These are phyloP conservation scores for Mohoua ochrocephala DNA, from an alignment of 2,113 vertebrate genomes.

Conservation along the genomic window DNA sequence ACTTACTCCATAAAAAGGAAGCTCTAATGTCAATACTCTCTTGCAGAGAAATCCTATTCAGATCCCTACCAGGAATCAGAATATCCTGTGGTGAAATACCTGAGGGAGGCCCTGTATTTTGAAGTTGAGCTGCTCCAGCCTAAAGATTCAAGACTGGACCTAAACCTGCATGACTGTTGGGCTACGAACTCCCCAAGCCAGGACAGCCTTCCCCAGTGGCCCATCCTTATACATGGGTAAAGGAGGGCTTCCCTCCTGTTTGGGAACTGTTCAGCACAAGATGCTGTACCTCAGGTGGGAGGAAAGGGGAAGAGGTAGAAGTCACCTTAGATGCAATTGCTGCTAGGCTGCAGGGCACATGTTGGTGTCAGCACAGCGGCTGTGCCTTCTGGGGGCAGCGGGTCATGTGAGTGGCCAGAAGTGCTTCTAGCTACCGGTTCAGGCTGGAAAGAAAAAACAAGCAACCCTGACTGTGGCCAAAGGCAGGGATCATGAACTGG, in stretches of 20 bases:
- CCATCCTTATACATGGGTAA: constrained; percentile 53
- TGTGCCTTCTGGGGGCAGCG: neutral
- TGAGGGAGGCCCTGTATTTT: constrained; percentile 66
- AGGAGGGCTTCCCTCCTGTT: neutral
- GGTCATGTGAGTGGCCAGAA: neutral
- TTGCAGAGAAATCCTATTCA: constrained; percentile 48
- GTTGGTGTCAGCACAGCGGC: neutral
- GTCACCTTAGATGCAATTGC: neutral
- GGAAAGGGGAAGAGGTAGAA: neutral
- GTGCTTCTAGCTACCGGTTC: neutral
- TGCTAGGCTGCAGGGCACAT: fast-evolving
- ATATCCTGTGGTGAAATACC: constrained; percentile 64
- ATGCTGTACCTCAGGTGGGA: neutral
- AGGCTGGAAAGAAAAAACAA: neutral
- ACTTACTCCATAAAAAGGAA: neutral
- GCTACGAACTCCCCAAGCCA: constrained; percentile 28
- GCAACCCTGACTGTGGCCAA: neutral
- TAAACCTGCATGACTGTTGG: constrained; percentile 65
- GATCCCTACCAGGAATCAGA: constrained; percentile 35
- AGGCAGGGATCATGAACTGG: neutral
- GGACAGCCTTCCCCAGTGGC: constrained; percentile 45
- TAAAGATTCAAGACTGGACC: constrained; percentile 51
- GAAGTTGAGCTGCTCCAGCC: constrained; percentile 61
- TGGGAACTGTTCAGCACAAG: neutral
- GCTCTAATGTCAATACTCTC: neutral